Percentiles rank a stretch among this genome's conserved stretches.
Evolutionary conservation across 2,797 vertebrate genomes (phyloP).

Genomic region (Syngnathus rostellatus): DNA sequence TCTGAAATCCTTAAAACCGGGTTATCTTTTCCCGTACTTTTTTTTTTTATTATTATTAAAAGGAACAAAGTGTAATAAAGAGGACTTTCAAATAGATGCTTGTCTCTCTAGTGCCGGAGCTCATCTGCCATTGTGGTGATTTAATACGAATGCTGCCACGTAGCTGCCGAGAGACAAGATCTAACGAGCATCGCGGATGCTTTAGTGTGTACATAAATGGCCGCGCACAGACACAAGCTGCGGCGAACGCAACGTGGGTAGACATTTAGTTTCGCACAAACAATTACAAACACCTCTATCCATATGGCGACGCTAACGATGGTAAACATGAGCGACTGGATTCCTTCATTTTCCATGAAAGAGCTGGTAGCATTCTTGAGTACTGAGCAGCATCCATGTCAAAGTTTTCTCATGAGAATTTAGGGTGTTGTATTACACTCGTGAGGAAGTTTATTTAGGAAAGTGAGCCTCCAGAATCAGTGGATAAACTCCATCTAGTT

Average conservation of each 20-base stretch:
- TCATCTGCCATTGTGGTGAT: constrained; percentile 69
- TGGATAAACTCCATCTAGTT: neutral
- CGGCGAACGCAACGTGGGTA: constrained; percentile 26
- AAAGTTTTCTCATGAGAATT: neutral
- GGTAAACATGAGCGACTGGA: constrained; percentile 51
- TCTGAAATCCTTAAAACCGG: constrained; percentile 67
- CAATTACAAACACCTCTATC: constrained; percentile 38
- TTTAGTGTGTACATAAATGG: constrained; percentile 67
- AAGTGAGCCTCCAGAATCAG: neutral
- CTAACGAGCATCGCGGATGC: constrained; percentile 65
- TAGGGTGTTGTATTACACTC: neutral
- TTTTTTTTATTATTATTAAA: constrained; percentile 66
- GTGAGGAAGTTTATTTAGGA: neutral
- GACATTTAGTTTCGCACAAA: constrained; percentile 41
- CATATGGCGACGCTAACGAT: constrained; percentile 64
- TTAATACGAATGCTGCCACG: constrained; percentile 64
- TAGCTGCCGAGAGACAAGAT: constrained; percentile 60
- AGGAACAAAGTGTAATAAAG: constrained; percentile 76
- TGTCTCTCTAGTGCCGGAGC: constrained; percentile 53
- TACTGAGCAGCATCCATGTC: neutral
- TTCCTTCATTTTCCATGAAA: constrained; percentile 56
- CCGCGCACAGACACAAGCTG: constrained; percentile 39
- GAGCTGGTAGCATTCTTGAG: constrained; percentile 36
- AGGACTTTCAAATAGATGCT: constrained; percentile 62
- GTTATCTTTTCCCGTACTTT: constrained; percentile 64